Percentiles rank a stretch among this genome's conserved stretches.
Evolutionary conservation across 2,888 invertebrate species (phyloP).

Genomic region (Dicyrtoma fusca): DNA sequence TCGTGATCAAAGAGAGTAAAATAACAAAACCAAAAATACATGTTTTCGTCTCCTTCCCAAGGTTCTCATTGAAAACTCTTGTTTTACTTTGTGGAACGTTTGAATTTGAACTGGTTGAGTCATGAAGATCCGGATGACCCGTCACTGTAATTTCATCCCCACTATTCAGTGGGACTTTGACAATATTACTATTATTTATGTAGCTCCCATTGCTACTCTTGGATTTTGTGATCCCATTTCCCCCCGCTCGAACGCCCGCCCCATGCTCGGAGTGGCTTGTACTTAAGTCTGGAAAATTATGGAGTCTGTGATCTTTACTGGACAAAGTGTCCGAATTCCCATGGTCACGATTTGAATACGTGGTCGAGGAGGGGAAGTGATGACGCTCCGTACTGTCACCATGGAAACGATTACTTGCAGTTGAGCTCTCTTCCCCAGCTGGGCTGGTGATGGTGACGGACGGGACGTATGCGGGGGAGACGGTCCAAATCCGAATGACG

Average conservation of each 20-base stretch:
- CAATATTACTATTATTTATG: constrained; percentile 12
- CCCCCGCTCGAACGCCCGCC: neutral
- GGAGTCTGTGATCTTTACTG: neutral
- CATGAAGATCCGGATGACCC: neutral
- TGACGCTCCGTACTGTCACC: neutral
- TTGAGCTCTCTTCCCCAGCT: constrained; percentile 21
- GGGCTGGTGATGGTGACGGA: neutral
- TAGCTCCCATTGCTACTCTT: neutral
- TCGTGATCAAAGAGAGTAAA: constrained; percentile 73
- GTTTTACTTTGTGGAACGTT: constrained; percentile 23
- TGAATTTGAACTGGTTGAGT: neutral
- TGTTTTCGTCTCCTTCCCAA: constrained; percentile 49
- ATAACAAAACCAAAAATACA: constrained; percentile 69
- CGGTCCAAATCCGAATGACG: constrained; percentile 44
- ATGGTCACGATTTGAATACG: neutral
- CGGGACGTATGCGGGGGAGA: neutral
- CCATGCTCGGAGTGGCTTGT: no score
- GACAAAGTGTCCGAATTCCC: neutral
- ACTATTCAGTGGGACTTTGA: neutral
- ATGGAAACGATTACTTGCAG: constrained; percentile 4
- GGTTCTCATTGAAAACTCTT: constrained; percentile 13
- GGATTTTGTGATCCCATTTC: neutral
- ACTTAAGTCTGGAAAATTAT: neutral
- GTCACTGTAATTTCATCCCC: constrained; percentile 3
- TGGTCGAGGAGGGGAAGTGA: neutral